Conservation (phyloP, 2,113 vertebrate species). For the Ammodytes marinus region DNA sequence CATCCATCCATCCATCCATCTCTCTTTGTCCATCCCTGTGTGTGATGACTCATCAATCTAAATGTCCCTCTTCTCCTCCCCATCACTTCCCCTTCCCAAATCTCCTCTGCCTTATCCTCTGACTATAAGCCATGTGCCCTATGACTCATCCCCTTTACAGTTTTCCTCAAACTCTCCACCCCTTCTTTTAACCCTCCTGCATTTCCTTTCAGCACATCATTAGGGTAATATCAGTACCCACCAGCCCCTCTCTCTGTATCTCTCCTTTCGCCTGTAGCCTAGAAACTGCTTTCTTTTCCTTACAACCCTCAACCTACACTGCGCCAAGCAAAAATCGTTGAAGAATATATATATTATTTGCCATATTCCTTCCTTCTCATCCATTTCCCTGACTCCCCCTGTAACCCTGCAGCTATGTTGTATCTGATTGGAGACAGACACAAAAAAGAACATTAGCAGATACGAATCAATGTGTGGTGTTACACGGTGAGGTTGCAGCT, state of each 20-base stretch:
- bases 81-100: constrained; percentile 35
- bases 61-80: constrained; percentile 44
- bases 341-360: background rate
- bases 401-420: constrained; percentile 30
- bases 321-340: constrained; percentile 4
- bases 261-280: constrained; percentile 32
- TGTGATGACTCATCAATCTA: constrained; percentile 75
- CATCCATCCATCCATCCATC: constrained; percentile 31
- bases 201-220: constrained; percentile 31
- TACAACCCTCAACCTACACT: constrained; percentile 10
- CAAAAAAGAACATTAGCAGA: constrained; percentile 57
- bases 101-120: constrained; percentile 31
- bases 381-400: background rate
- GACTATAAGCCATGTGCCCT: constrained; percentile 34
- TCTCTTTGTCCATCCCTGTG: constrained; percentile 4
- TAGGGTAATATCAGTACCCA: constrained; percentile 55
- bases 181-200: constrained; percentile 21
- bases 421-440: constrained; percentile 59
- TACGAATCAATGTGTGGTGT: constrained; percentile 71
- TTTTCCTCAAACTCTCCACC: constrained; percentile 36
- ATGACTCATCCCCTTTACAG: constrained; percentile 59
- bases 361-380: background rate
- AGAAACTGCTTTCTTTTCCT: constrained; percentile 16
- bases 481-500: constrained; percentile 53
- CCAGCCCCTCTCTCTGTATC: constrained; percentile 16